Base-by-base conservation (phyloP, 1,140 invertebrate species). In the Akabosia matsudoensis region DNA sequence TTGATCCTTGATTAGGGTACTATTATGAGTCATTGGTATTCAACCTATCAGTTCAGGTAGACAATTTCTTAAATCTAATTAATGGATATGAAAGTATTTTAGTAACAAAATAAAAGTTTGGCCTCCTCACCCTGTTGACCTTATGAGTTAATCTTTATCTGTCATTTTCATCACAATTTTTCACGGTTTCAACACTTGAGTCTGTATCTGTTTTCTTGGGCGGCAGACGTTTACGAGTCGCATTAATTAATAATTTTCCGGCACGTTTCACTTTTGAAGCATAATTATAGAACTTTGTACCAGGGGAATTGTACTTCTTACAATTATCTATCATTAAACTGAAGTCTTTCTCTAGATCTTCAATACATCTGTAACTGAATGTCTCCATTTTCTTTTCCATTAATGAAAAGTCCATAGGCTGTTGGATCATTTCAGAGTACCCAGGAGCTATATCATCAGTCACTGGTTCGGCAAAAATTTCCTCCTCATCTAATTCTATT, bases 341-440 rank as follows among this genome's bases (percentile, higher is more conserved):
- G 83, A 98, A 97, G 86, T 99, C 97, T 0, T 85, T 85, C 83
- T 96, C 92, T 82, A 98, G 91, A 24, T 91, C 88, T 74, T 91
- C 89, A 54, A 98, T 86, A 31, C 88, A 90, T 3, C 87, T 85
- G 85, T 97, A 98, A 72, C 89, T 85, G 76, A 92, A 91, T 52
- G 88, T 85, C 72, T 92, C 90, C n/a, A 96, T 86, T 86, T 95
- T 96, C 70, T 86, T 86, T 79, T 88, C 85, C 93, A 99, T 98
- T 0, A 95, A 97, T 67, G 93, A 92, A 52, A 98, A 88, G 85
- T 98, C 96, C 96, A 99, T 99, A 0, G 97, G 96, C 79, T 94
- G 87, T 74, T 93, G 91, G 0, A 99, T 95, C 74, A 97, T 92
- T 22, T 94, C 91, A 64, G 91, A 89, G 85, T 98, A 98, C 85